These are phyloP conservation scores for Cynopterus sphinx DNA, from an alignment of 2,797 vertebrate species.

Conservation along the genomic window DNA sequence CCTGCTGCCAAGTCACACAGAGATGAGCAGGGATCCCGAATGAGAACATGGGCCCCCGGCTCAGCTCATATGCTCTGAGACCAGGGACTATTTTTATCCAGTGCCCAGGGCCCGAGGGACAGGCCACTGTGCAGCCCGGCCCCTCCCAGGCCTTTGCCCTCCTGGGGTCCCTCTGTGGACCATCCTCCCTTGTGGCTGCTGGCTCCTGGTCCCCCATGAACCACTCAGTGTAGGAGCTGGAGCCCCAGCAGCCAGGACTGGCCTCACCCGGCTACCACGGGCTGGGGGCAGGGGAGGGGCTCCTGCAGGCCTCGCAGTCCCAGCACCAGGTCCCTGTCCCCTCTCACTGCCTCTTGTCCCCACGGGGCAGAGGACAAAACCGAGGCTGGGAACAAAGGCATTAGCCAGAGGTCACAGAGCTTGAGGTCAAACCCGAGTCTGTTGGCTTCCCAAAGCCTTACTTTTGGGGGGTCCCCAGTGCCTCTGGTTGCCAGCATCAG, in stretches of 20 bases:
- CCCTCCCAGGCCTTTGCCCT: not conserved
- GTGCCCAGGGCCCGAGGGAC: not conserved
- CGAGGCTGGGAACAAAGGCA: not conserved
- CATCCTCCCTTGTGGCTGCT: fast-evolving
- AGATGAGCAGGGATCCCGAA: not conserved
- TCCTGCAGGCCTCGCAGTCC: fast-evolving
- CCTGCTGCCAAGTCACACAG: slow-evolving; percentile 35
- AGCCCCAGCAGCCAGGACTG: not conserved
- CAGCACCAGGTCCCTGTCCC: not conserved
- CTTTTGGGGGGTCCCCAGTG: fast-evolving
- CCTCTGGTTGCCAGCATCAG: not conserved
- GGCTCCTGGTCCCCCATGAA: not conserved
- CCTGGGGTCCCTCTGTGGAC: not conserved
- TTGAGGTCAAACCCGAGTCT: not conserved
- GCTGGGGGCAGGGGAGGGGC: fast-evolving
- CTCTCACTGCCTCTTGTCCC: not conserved
- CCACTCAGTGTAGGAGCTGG: not conserved
- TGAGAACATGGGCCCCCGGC: not conserved
- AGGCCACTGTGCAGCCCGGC: not conserved
- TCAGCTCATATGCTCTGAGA: slow-evolving; percentile 26
- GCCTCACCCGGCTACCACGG: no score
- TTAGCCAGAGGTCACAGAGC: not conserved
- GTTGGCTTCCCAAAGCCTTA: not conserved
- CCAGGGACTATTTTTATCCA: slow-evolving; percentile 73
- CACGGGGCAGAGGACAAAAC: not conserved